These are phyloP conservation scores for Rhea americana DNA, from an alignment of 2,113 vertebrate species.

Conservation along the genomic window DNA sequence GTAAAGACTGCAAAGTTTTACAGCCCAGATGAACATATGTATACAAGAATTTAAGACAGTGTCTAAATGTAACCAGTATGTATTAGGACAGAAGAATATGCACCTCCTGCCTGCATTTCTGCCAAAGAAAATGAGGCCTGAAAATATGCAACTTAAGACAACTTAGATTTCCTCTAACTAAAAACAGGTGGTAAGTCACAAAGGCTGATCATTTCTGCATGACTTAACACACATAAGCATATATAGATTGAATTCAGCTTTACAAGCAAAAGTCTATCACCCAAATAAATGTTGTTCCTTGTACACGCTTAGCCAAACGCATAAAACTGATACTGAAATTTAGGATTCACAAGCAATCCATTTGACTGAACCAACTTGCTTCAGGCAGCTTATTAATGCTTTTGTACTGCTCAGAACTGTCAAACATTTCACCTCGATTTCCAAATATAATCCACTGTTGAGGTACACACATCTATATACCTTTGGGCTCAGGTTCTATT, in stretches of 20 bases:
- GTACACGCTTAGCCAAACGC: background rate
- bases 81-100: background rate
- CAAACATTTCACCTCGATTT: too few relatives aligned
- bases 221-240: background rate
- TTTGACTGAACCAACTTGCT: background rate
- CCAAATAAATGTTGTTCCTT: background rate
- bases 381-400: background rate
- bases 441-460: background rate
- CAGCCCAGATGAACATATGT: accelerated
- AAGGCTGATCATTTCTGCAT: slow-evolving; percentile 2
- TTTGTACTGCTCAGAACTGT: background rate
- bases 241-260: background rate
- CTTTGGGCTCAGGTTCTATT: background rate
- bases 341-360: background rate
- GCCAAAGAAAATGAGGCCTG: background rate
- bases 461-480: background rate
- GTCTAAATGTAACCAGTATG: background rate
- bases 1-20: background rate
- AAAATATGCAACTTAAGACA: slow-evolving; percentile 30
- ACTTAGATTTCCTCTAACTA: slow-evolving; percentile 8
- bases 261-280: background rate
- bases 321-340: background rate
- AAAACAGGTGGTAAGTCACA: slow-evolving; percentile 24
- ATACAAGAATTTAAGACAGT: background rate
- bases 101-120: background rate